Percentiles rank a stretch among this genome's conserved stretches.
Evolutionary conservation across 2,113 vertebrate genomes (phyloP).

Genomic region (Bostrychus sinensis): DNA sequence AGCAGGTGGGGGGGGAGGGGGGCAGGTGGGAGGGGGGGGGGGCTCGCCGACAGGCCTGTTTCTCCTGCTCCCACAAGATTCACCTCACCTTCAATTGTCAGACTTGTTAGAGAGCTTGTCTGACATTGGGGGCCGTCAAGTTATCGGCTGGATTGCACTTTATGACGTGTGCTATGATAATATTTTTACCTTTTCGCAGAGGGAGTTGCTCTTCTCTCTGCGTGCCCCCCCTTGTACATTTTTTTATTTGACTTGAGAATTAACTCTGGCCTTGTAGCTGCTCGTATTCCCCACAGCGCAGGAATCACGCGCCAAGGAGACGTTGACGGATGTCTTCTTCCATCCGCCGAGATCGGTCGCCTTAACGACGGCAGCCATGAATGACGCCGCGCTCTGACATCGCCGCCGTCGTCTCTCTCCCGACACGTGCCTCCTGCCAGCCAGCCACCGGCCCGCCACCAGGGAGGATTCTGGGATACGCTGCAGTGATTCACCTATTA

Average conservation of each 20-base stretch:
- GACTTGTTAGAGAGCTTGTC: slow-evolving; percentile 68
- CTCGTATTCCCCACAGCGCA: slow-evolving; percentile 73
- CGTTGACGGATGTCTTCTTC: slow-evolving; percentile 81
- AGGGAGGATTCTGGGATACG: slow-evolving; percentile 75
- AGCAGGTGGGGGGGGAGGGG: slow-evolving; percentile 17
- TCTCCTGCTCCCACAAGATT: slow-evolving; percentile 52
- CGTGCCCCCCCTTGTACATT: slow-evolving; percentile 28
- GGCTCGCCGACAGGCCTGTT: slow-evolving; percentile 54
- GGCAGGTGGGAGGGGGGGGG: slow-evolving; percentile 47
- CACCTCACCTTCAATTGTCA: slow-evolving; percentile 65
- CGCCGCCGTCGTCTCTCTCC: slow-evolving; percentile 67
- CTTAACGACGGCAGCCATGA: slow-evolving; percentile 50
- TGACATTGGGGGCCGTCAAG: slow-evolving; percentile 63
- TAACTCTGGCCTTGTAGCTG: slow-evolving; percentile 51
- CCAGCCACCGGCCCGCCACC: slow-evolving; percentile 62
- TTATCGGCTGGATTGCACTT: slow-evolving; percentile 57
- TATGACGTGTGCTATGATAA: slow-evolving; percentile 57
- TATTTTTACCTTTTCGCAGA: slow-evolving; percentile 55
- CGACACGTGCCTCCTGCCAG: slow-evolving; percentile 77
- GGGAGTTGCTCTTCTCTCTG: slow-evolving; percentile 11
- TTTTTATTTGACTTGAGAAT: slow-evolving; percentile 73
- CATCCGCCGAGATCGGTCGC: slow-evolving; percentile 73
- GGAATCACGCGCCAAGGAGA: slow-evolving; percentile 72
- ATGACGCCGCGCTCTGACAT: slow-evolving; percentile 76
- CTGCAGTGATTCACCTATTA: slow-evolving; percentile 73